Evolutionary conservation across 2,888 invertebrate genomes (phyloP).

Genomic region (Caenorhabditis becei): DNA sequence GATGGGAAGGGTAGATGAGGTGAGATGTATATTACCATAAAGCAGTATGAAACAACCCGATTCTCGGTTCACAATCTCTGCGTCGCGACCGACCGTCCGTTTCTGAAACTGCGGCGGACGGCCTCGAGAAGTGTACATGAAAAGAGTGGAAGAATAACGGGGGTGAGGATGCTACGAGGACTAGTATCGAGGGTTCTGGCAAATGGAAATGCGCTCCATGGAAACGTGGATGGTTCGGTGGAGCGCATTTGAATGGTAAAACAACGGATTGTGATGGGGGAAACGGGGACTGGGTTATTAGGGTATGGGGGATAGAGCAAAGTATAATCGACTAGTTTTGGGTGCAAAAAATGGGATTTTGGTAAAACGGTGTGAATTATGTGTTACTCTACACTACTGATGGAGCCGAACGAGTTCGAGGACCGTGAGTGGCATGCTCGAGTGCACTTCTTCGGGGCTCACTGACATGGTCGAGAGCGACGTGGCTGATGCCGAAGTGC

Average conservation of each 20-base stretch:
- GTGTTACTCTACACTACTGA: constrained; percentile 19
- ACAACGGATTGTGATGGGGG: too few species aligned
- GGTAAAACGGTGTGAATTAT: constrained; percentile 31
- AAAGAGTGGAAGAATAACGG: not conserved
- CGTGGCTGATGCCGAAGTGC: not conserved
- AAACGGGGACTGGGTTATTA: not conserved
- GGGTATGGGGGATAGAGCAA: not conserved
- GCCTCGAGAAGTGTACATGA: constrained; percentile 19
- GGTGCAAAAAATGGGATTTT: not conserved
- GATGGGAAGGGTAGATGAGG: not conserved
- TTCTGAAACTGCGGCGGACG: constrained; percentile 8
- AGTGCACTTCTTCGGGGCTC: constrained; percentile 44
- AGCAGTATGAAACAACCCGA: constrained; percentile 8
- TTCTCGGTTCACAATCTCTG: not conserved
- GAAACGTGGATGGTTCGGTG: too few species aligned
- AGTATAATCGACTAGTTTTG: constrained; percentile 10
- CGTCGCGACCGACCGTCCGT: not conserved
- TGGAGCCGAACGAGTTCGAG: constrained; percentile 53
- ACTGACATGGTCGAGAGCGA: constrained; percentile 6
- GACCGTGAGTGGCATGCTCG: constrained; percentile 29
- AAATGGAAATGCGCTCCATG: too few species aligned
- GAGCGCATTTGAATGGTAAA: too few species aligned
- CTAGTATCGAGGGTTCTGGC: too few species aligned
- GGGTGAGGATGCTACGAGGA: too few species aligned
- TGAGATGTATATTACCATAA: constrained; percentile 9